These are phyloP conservation scores for Barypeithes pellucidus DNA, from an alignment of 2,888 invertebrate genomes.

Conservation along the genomic window DNA sequence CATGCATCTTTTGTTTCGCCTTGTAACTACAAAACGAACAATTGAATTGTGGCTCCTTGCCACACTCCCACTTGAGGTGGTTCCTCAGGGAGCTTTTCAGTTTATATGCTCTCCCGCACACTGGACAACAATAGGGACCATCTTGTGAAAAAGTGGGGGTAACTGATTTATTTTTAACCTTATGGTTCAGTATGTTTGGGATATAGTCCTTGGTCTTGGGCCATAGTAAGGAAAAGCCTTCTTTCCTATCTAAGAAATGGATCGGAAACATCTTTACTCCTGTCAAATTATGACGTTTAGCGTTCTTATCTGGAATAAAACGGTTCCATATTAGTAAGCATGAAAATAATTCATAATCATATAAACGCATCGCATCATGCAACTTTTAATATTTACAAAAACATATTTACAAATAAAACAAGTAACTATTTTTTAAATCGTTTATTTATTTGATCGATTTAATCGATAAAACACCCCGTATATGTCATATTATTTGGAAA, in stretches of 20 bases:
- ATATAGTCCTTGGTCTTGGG: not conserved
- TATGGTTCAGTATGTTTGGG: not conserved
- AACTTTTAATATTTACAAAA: not conserved
- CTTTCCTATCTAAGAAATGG: slow-evolving; percentile 1
- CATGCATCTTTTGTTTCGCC: slow-evolving; percentile 87
- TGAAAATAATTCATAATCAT: not conserved
- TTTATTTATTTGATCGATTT: too few relatives aligned
- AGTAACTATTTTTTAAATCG: not conserved
- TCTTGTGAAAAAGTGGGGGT: slow-evolving; percentile 68
- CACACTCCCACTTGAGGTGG: slow-evolving; percentile 87
- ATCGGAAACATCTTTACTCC: not conserved
- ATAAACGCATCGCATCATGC: not conserved
- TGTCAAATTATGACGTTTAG: not conserved
- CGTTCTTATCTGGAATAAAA: slow-evolving; percentile 26
- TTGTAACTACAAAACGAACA: slow-evolving; percentile 85
- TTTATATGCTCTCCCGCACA: slow-evolving; percentile 87
- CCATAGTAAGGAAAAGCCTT: not conserved
- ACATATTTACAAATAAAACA: not conserved
- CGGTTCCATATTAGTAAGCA: slow-evolving; percentile 10
- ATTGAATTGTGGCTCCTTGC: slow-evolving; percentile 85
- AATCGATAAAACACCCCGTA: too few relatives aligned
- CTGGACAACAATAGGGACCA: slow-evolving; percentile 72
- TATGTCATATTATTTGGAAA: too few relatives aligned
- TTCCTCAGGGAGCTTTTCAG: slow-evolving; percentile 85
- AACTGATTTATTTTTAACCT: not conserved